Percentiles rank a stretch among this genome's conserved stretches.
phyloP scores from a whole-genome alignment of 2,113 vertebrate species.

The Salvator merianae region DNA sequence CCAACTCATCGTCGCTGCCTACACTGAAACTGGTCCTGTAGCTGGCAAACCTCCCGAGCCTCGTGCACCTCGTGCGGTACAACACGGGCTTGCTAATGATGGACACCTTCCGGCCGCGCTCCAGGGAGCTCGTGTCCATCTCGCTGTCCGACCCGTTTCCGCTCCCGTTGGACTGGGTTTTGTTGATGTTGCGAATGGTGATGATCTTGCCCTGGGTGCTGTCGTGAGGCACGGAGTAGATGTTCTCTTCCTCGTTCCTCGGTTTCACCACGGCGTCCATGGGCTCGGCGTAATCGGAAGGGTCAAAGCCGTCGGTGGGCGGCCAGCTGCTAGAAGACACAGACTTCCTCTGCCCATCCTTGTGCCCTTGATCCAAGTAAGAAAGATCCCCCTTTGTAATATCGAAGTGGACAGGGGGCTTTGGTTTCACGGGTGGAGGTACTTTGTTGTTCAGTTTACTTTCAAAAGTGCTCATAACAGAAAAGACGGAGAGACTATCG shows the following conservation, averaged over 20 bases:
- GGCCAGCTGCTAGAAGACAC: constrained; percentile 84
- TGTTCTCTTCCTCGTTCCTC: constrained; percentile 88
- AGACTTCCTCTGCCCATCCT: constrained; percentile 80
- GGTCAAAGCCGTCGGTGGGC: constrained; percentile 87
- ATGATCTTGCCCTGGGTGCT: constrained; percentile 98
- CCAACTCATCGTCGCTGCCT: constrained; percentile 93
- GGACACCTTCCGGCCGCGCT: constrained; percentile 82
- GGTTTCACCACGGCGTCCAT: constrained; percentile 93
- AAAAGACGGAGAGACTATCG: constrained; percentile 83
- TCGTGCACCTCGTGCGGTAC: constrained; percentile 87
- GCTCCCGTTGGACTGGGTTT: constrained; percentile 85
- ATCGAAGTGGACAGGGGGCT: constrained; percentile 90
- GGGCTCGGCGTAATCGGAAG: constrained; percentile 94
- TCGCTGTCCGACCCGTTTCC: constrained; percentile 96
- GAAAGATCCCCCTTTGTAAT: constrained; percentile 82
- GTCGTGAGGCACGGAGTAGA: constrained; percentile 96
- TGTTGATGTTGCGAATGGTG: constrained; percentile 94
- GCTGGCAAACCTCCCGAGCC: constrained; percentile 88
- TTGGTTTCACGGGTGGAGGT: constrained; percentile 90
- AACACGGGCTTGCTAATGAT: constrained; percentile 82
- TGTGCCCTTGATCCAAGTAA: constrained; percentile 83
- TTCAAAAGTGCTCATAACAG: constrained; percentile 84
- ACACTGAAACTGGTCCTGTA: constrained; percentile 89
- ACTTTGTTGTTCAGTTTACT: constrained; percentile 91
- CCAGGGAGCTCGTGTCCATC: constrained; percentile 90